Evolutionary conservation across 2,797 vertebrate genomes (phyloP).

Genomic region (Tragopan temminckii): DNA sequence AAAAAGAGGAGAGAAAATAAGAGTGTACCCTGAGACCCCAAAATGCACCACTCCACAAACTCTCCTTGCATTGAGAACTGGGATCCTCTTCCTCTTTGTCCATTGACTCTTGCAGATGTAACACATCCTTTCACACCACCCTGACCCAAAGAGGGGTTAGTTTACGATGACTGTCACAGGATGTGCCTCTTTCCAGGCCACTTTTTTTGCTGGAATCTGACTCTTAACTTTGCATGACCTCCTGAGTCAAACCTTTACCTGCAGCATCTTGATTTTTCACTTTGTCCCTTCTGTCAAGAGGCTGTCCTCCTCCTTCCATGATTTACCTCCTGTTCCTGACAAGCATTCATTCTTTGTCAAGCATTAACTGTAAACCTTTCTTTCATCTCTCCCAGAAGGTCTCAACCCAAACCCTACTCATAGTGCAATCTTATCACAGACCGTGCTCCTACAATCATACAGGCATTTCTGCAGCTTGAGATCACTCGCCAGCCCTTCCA

Average conservation of each 20-base stretch:
- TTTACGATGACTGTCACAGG: slow-evolving; percentile 22
- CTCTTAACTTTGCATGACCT: slow-evolving; percentile 50
- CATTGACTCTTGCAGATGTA: neutral
- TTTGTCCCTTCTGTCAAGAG: slow-evolving; percentile 51
- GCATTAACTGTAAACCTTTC: slow-evolving; percentile 6
- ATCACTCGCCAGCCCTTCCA: neutral
- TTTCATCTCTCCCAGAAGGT: slow-evolving; percentile 23
- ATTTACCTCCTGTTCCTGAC: slow-evolving; percentile 42
- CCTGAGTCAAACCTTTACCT: neutral
- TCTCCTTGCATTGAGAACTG: neutral
- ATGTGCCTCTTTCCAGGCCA: neutral
- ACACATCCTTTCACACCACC: neutral
- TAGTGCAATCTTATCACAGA: neutral
- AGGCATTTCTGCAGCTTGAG: neutral
- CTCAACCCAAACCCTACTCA: neutral
- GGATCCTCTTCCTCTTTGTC: neutral
- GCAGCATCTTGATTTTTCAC: slow-evolving; percentile 43
- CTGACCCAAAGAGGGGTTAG: neutral
- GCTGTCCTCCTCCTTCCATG: slow-evolving; percentile 32
- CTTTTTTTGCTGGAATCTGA: slow-evolving; percentile 25
- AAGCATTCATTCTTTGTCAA: slow-evolving; percentile 18
- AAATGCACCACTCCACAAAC: neutral
- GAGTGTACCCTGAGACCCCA: neutral
- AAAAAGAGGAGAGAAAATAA: neutral
- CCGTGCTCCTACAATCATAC: neutral